Conservation (phyloP, 2,888 invertebrate genomes). For the Leptinotarsa rubiginosa region DNA sequence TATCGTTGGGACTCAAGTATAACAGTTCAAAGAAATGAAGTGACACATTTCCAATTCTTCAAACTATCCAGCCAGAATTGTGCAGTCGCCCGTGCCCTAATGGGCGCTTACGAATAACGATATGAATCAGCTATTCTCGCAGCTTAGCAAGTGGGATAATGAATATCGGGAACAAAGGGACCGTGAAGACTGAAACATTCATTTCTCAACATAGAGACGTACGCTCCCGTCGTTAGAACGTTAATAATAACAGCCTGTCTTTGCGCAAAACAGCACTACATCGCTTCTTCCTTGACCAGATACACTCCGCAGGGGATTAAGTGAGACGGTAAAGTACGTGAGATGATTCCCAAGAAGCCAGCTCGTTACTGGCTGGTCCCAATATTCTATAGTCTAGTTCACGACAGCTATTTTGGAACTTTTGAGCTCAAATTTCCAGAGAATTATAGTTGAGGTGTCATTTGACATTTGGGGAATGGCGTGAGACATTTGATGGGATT, state of each 20-base stretch:
- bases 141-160: constrained; percentile 14
- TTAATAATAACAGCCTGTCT: constrained; percentile 51
- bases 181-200: constrained; percentile 32
- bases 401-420: no score
- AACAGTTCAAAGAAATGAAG: neutral
- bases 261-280: constrained; percentile 50
- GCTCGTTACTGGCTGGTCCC: constrained; percentile 31
- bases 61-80: no score
- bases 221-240: constrained; percentile 7
- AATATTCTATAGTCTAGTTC: no score
- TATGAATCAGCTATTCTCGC: neutral
- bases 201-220: constrained; percentile 16
- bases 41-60: no score
- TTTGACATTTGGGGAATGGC: no score
- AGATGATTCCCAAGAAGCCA: constrained; percentile 33
- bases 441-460: no score
- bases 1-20: no score
- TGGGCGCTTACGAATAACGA: neutral
- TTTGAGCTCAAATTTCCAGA: no score
- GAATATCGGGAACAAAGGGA: constrained; percentile 35
- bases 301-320: constrained; percentile 43
- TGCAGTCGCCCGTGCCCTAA: neutral
- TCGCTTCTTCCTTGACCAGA: constrained; percentile 46
- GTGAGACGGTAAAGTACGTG: constrained; percentile 41
- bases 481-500: no score